Evolutionary conservation across 35 echinoderm and acorn worm genomes (phyloP).

Genomic region (Ophiothrix spiculata): DNA sequence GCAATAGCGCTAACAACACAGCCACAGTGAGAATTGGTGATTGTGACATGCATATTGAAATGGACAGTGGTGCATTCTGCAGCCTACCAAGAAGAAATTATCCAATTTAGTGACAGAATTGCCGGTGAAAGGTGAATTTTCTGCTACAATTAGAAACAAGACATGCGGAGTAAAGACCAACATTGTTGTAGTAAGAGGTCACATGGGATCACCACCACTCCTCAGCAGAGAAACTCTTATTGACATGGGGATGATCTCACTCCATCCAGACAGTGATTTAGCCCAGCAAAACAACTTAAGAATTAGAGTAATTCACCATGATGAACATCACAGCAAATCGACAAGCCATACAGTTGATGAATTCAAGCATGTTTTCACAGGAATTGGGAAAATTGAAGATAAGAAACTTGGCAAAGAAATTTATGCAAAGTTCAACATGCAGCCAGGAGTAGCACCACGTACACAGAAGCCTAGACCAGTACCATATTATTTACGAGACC

Average conservation of each 20-base stretch:
- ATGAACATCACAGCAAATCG: neutral
- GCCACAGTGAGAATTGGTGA: neutral
- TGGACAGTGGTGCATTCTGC: neutral
- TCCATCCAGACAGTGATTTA: slow-evolving; percentile 31
- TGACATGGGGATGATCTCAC: slow-evolving; percentile 17
- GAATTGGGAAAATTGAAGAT: slow-evolving; percentile 37
- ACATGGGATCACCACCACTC: slow-evolving; percentile 36
- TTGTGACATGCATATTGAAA: neutral
- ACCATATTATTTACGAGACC: slow-evolving; percentile 54
- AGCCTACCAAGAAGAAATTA: neutral
- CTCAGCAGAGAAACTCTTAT: slow-evolving; percentile 10
- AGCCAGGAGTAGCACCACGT: slow-evolving; percentile 27
- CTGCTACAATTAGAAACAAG: neutral
- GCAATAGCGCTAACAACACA: neutral
- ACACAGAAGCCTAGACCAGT: slow-evolving; percentile 55
- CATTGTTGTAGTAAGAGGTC: slow-evolving; percentile 26
- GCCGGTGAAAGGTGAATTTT: neutral
- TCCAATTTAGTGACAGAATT: neutral
- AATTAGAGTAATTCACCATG: slow-evolving; percentile 24
- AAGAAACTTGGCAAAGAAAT: slow-evolving; percentile 40
- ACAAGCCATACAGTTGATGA: slow-evolving; percentile 1
- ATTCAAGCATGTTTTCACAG: slow-evolving; percentile 12
- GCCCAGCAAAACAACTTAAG: slow-evolving; percentile 4
- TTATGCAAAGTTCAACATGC: slow-evolving; percentile 52
- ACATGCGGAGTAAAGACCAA: neutral